phyloP scores from a whole-genome alignment of 2,113 vertebrate genomes.

The Mormyrus lacerda region DNA sequence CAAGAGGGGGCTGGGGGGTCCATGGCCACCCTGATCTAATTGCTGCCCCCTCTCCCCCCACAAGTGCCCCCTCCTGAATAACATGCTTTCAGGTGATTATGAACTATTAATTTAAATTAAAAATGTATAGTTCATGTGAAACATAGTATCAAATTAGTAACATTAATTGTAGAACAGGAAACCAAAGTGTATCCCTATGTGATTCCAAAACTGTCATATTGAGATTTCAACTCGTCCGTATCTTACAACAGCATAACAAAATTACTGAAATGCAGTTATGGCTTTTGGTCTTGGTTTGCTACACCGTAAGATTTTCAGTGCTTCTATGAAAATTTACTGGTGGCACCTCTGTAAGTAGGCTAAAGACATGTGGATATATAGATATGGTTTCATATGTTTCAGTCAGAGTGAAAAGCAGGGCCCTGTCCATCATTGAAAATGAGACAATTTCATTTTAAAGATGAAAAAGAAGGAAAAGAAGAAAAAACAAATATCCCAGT shows the following conservation, averaged over 20 bases:
- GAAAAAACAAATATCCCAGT: background rate
- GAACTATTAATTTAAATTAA: too few relatives aligned
- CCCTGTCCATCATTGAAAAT: background rate
- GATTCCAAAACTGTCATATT: background rate
- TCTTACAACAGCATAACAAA: background rate
- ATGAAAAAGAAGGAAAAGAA: background rate
- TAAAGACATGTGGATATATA: background rate
- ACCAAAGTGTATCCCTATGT: background rate
- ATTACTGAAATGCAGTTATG: background rate
- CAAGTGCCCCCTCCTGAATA: too few relatives aligned
- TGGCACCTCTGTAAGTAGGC: background rate
- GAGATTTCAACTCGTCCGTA: background rate
- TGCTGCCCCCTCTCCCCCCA: background rate
- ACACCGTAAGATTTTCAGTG: background rate
- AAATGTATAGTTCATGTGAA: too few relatives aligned
- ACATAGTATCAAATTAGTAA: background rate
- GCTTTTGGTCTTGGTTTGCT: background rate
- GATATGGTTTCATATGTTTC: background rate
- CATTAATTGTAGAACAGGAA: background rate
- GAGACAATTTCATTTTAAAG: background rate
- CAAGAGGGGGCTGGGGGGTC: background rate
- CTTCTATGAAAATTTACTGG: background rate
- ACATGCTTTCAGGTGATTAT: too few relatives aligned
- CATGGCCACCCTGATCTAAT: background rate
- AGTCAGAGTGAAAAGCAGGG: background rate